Base-by-base conservation (phyloP, 2,797 vertebrate genomes). In the Epinephelus coioides region DNA sequence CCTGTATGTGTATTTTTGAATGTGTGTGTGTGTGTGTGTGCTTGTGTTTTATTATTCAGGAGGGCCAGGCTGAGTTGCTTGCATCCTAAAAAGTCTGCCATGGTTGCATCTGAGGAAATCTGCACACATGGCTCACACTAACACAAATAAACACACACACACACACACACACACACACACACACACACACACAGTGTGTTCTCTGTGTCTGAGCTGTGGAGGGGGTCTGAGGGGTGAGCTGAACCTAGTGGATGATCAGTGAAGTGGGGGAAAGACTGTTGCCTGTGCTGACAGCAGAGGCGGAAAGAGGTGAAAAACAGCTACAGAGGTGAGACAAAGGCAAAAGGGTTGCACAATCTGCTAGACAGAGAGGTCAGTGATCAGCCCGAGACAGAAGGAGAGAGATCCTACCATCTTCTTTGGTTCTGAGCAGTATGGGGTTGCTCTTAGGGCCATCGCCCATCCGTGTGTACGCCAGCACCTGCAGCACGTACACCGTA, bases 391-490 rank as follows among this genome's bases (percentile, higher is more conserved):
- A 70, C 34, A 49, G 13, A 19, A 5, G 19, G 59, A 55, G 19
- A 30, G 25, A 59, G 13, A 57, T 64, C 87, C 23, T 90, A 98
- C 98, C 97, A 2, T 99, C 98, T 6, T 98, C 97, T 87, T 96
- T 97, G 85, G 97, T 98, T 55, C 96, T 94, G 82, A 94, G 90
- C 30, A 96, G 67, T 0, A 95, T 73, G 0, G 96, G 95, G 12
- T 54, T 85, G 93, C 97, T 98, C 91, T 95, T 94, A 1, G 96
- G 95, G 0, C 98, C 97, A 0, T 97, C 97, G 0, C 98, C 98
- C 0, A 97, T 95, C 43, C 95, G 95, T 0, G 97, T 99, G 95
- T 96, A 98, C 0, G 97, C 98, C 93, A 97, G 79, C 12, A 98
- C 96, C 94, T 96, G 97, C 57, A 99, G 95, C 89, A 96, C 89